phyloP scores from a whole-genome alignment of 1,140 invertebrate species.

The Matsumurasca onukii region DNA sequence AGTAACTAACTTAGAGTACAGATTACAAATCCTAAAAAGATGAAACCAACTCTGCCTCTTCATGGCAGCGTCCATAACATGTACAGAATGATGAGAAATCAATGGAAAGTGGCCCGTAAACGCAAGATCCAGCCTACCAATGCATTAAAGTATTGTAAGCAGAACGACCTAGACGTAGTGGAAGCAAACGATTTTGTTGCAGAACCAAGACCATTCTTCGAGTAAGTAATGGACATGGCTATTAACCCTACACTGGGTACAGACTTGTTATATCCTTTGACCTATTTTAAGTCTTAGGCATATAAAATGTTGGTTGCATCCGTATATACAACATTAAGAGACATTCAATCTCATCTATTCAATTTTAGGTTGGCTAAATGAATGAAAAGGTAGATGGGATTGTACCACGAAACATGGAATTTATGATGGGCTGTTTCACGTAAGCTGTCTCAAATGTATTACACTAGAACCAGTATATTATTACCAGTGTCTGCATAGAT shows the following conservation, averaged over 20 bases:
- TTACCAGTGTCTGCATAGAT: too few species aligned
- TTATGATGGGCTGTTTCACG: too few species aligned
- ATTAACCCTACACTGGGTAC: background rate
- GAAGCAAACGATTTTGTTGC: conserved; percentile 32
- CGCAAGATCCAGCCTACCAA: conserved; percentile 53
- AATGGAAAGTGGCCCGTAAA: conserved; percentile 65
- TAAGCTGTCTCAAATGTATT: too few species aligned
- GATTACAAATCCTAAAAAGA: too few species aligned
- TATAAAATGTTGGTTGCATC: background rate
- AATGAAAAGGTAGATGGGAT: too few species aligned
- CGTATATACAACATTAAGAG: background rate
- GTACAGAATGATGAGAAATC: conserved; percentile 62
- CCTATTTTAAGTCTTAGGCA: background rate
- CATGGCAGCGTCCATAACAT: conserved; percentile 66
- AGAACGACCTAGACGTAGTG: conserved; percentile 53
- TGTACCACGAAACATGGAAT: too few species aligned
- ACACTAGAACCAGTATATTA: too few species aligned
- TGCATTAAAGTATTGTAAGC: conserved; percentile 52
- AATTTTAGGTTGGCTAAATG: background rate
- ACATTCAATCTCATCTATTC: background rate
- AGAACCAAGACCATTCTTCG: conserved; percentile 41
- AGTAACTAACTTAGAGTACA: too few species aligned
- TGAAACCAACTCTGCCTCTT: conserved; percentile 63
- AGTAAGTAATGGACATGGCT: conserved; percentile 14
- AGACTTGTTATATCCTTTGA: too few species aligned